Conservation (phyloP, 2,797 vertebrate genomes). For the Myotis daubentonii region DNA sequence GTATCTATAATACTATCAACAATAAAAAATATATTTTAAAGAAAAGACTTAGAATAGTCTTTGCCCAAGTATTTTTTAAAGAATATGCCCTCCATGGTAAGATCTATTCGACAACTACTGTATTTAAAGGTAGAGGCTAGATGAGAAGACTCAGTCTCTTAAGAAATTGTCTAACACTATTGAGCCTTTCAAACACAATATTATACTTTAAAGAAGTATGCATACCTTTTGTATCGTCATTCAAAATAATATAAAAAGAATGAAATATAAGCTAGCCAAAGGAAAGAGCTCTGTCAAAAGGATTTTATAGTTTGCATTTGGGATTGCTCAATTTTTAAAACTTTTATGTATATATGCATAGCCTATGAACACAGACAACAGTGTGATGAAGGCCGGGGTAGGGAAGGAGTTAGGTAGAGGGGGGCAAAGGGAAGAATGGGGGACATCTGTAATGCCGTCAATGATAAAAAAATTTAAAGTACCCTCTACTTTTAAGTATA, state of each 20-base stretch:
- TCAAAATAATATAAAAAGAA: background rate
- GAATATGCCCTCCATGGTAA: background rate
- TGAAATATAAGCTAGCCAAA: background rate
- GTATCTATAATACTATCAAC: too few relatives aligned
- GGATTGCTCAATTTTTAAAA: slow-evolving; percentile 6
- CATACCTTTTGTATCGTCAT: background rate
- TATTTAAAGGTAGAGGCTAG: background rate
- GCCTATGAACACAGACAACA: too few relatives aligned
- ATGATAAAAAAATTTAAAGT: background rate
- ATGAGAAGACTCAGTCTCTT: background rate
- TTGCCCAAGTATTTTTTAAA: background rate
- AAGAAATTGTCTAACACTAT: background rate
- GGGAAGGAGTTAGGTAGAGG: too few relatives aligned
- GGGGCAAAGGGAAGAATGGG: too few relatives aligned
- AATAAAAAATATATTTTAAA: too few relatives aligned
- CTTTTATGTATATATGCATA: too few relatives aligned
- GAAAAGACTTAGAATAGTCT: background rate
- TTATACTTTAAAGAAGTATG: background rate
- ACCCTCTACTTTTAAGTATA: background rate
- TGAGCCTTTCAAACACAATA: background rate
- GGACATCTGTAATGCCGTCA: too few relatives aligned
- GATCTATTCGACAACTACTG: background rate
- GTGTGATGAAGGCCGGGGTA: too few relatives aligned
- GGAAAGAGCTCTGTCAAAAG: background rate
- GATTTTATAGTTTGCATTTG: background rate